Base-by-base conservation (phyloP, 2,797 vertebrate genomes). In the Gallinago stenura region DNA sequence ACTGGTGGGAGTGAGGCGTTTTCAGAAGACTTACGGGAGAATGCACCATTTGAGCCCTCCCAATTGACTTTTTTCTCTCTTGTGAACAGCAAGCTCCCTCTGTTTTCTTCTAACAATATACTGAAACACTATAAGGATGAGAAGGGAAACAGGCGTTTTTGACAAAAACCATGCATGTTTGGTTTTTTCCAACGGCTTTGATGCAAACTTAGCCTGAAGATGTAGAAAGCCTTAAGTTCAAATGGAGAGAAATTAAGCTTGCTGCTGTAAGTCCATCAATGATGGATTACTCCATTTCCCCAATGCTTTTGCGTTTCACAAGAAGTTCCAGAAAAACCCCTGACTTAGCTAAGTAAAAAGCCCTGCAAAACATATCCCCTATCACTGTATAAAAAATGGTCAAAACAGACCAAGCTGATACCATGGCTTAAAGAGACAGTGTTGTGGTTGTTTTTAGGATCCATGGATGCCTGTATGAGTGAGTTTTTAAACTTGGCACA, bases 211-310 rank as follows among this genome's bases (percentile, higher is more conserved):
- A 46, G 64, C 45, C 68, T 87, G 56, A 82, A 90, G 91, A 79
- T 57, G n/a, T 15, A 94, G 30, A 82, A 58, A 82, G 16, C 39
- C 43, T 82, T 33, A 83, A 65, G 41, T 66, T 45, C 2, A 14
- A 90, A 81, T 21, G 60, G 35, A 84, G n/a, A 62, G 76, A 88
- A 94, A 83, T 82, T 50, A 66, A 91, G 37, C 48, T 91, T 72
- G n/a, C 35, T 89, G 60, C 33, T 84, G 0, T 14, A 91, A 82
- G 43, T 68, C 70, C 31, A 50, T 20, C 60, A 26, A 21, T 57
- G 62, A 90, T 61, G 33, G 53, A 91, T 91, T 84, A 87, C 31
- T 87, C 43, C 51, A 39, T 53, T 79, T 76, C 15, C 15, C 17
- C 51, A 56, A 33, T 16, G 35, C 48, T 77, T 91, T 68, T 69